Conservation (phyloP, 2,113 vertebrate genomes). For the Sapajus apella region DNA sequence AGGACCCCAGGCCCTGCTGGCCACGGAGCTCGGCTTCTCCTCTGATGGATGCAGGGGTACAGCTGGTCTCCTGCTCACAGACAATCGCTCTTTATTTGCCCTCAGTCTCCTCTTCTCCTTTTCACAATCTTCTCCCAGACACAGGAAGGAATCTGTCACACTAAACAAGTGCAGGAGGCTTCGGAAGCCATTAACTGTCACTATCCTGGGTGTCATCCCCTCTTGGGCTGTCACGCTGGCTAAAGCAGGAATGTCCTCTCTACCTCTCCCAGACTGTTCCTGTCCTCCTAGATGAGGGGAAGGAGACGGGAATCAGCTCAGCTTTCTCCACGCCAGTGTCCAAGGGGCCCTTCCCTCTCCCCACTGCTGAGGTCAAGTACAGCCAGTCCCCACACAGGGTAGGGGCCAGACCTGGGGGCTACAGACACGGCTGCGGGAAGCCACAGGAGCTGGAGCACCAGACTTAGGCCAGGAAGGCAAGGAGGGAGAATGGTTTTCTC, state of each 20-base stretch:
- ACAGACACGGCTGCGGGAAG: slow-evolving; percentile 70
- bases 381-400: slow-evolving; percentile 76
- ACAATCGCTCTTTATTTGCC: not conserved
- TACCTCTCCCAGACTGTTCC: slow-evolving; percentile 44
- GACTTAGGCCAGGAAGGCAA: slow-evolving; percentile 32
- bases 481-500: not conserved
- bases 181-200: slow-evolving; percentile 80
- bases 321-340: slow-evolving; percentile 63
- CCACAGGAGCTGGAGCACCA: not conserved
- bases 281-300: slow-evolving; percentile 52
- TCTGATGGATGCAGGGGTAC: not conserved
- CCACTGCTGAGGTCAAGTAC: slow-evolving; percentile 76
- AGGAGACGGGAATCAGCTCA: slow-evolving; percentile 13
- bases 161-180: slow-evolving; percentile 66
- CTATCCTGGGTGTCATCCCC: slow-evolving; percentile 71
- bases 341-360: slow-evolving; percentile 52
- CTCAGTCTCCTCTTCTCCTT: slow-evolving; percentile 32
- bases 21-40: accelerated
- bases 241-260: slow-evolving; percentile 9
- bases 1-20: accelerated
- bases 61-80: accelerated
- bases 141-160: slow-evolving; percentile 24
- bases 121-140: slow-evolving; percentile 40
- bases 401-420: slow-evolving; percentile 78
- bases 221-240: not conserved